These are phyloP conservation scores for Orchesella cincta DNA, from an alignment of 1,140 invertebrate species.

Conservation along the genomic window DNA sequence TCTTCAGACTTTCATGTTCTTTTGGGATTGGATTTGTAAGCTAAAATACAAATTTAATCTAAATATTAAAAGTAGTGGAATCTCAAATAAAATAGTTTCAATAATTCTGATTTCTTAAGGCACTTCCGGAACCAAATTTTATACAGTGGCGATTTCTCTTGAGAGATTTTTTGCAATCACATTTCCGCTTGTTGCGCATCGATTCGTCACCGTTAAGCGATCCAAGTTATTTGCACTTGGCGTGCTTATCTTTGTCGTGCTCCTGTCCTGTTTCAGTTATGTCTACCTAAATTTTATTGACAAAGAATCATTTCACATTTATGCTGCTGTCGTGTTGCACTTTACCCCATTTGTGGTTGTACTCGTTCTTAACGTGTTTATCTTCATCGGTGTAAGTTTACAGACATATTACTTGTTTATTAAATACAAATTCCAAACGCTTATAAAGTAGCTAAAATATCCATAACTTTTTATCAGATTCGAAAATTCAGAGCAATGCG, in stretches of 20 bases:
- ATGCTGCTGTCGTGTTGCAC: slow-evolving; percentile 20
- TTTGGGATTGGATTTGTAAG: slow-evolving; percentile 21
- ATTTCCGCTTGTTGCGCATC: not conserved
- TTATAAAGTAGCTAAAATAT: too few species aligned
- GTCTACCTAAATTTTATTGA: not conserved
- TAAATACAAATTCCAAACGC: too few species aligned
- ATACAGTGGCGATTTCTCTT: slow-evolving; percentile 5
- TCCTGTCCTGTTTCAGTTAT: not conserved
- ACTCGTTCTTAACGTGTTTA: not conserved
- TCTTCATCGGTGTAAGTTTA: too few species aligned
- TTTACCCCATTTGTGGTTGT: slow-evolving; percentile 1
- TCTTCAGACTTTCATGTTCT: not conserved
- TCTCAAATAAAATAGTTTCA: not conserved
- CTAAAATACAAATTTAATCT: not conserved
- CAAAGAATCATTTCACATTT: slow-evolving; percentile 11
- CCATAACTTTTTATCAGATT: too few species aligned
- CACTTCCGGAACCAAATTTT: slow-evolving; percentile 8
- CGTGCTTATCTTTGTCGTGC: not conserved
- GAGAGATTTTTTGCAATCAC: not conserved
- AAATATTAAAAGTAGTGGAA: not conserved
- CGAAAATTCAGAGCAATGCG: too few species aligned
- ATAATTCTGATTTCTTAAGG: not conserved
- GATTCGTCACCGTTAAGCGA: not conserved
- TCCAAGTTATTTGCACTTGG: not conserved
- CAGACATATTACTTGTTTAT: too few species aligned